phyloP scores from a whole-genome alignment of 2,797 vertebrate species.

The Acomys russatus region DNA sequence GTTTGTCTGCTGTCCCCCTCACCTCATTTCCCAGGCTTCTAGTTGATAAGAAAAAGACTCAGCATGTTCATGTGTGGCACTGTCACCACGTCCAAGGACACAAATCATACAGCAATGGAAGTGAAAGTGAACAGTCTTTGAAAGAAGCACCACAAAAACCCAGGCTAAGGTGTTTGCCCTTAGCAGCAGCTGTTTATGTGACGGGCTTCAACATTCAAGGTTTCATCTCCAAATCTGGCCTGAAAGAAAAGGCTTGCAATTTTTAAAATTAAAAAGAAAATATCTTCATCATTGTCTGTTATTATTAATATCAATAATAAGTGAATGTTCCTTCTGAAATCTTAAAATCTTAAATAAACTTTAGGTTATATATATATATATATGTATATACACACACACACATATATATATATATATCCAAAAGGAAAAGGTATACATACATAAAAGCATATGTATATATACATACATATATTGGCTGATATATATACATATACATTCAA shows the following conservation, averaged over 20 bases:
- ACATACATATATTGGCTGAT: neutral
- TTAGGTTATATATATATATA: constrained; percentile 31
- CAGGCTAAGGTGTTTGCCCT: constrained; percentile 80
- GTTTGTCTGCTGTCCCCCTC: constrained; percentile 47
- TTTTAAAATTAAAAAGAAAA: constrained; percentile 9
- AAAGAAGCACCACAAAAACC: constrained; percentile 79
- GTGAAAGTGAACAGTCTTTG: constrained; percentile 81
- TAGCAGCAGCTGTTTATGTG: constrained; percentile 81
- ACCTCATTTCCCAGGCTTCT: constrained; percentile 65
- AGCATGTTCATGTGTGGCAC: constrained; percentile 67
- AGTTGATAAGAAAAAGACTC: constrained; percentile 63
- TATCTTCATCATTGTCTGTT: constrained; percentile 9
- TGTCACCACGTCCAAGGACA: constrained; percentile 69
- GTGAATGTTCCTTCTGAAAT: constrained; percentile 75
- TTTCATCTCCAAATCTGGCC: constrained; percentile 79
- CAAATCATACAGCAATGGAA: constrained; percentile 72
- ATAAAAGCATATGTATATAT: neutral
- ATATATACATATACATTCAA: constrained; percentile 14
- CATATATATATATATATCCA: too few relatives aligned
- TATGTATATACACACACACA: neutral
- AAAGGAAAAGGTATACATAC: too few relatives aligned
- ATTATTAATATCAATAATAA: constrained; percentile 71
- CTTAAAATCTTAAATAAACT: constrained; percentile 77
- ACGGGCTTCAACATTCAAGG: constrained; percentile 83
- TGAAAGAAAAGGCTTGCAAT: constrained; percentile 79